These are phyloP conservation scores for Styela clava DNA, from an alignment of 23 tunicate species.

Conservation along the genomic window DNA sequence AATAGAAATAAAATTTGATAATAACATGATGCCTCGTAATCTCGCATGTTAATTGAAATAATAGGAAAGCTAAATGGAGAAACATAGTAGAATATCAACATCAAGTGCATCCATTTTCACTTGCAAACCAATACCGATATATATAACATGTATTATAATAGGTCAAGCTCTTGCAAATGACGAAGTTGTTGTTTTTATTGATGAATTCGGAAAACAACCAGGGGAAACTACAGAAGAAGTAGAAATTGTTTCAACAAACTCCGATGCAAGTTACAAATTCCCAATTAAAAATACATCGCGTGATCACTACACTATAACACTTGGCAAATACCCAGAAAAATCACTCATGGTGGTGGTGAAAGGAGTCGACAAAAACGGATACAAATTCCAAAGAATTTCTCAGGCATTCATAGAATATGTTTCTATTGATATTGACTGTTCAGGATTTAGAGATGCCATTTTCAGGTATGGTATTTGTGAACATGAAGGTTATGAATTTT, in stretches of 20 bases:
- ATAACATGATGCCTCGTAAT: too few relatives aligned
- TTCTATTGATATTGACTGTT: conserved; percentile 30
- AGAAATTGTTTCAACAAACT: conserved; percentile 1
- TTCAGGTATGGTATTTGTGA: too few relatives aligned
- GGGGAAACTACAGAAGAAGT: conserved; percentile 20
- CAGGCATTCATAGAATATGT: conserved; percentile 29
- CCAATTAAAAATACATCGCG: neutral
- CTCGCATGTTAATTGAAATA: too few relatives aligned
- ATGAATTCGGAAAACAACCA: conserved; percentile 30
- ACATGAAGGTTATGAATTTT: too few relatives aligned
- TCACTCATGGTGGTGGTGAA: conserved; percentile 25
- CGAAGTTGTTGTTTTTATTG: conserved; percentile 33
- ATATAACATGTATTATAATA: too few relatives aligned
- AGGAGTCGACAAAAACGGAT: conserved; percentile 36
- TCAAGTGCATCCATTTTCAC: too few relatives aligned
- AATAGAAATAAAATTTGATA: too few relatives aligned
- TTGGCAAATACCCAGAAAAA: neutral
- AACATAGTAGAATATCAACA: too few relatives aligned
- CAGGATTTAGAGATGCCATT: too few relatives aligned
- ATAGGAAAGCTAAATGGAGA: too few relatives aligned
- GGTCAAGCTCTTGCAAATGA: conserved; percentile 39
- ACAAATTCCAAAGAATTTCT: conserved; percentile 23
- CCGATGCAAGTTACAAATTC: neutral
- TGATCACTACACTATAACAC: neutral
- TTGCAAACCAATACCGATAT: too few relatives aligned